Conservation (phyloP, 1,140 invertebrate species). For the Laupala kohalensis region DNA sequence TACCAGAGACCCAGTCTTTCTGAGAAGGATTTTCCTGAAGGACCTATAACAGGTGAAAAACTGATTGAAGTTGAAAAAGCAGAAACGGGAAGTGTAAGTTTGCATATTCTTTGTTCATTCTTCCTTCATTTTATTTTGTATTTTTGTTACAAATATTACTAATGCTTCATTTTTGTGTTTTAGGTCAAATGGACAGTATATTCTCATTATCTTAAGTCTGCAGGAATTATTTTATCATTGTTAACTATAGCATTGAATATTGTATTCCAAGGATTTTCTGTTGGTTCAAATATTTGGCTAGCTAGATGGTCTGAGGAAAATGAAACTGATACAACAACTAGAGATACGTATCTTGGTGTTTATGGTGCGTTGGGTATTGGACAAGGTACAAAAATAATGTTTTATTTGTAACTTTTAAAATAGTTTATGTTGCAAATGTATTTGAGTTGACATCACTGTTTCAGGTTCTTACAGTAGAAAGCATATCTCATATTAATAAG, state of each 20-base stretch:
- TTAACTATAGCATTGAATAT: conserved; percentile 71
- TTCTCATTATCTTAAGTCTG: conserved; percentile 73
- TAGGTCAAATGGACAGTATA: conserved; percentile 82
- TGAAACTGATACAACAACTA: conserved; percentile 23
- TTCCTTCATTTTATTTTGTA: conserved; percentile 6
- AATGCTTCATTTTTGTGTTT: conserved; percentile 19
- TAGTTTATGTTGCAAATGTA: too few relatives aligned
- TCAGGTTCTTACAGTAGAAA: too few relatives aligned
- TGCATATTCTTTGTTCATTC: not conserved
- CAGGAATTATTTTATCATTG: conserved; percentile 58
- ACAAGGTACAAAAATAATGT: too few relatives aligned
- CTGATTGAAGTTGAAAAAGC: conserved; percentile 79
- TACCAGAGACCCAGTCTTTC: conserved; percentile 11
- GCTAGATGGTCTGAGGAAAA: conserved; percentile 68
- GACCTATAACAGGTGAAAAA: conserved; percentile 39
- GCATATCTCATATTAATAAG: too few relatives aligned
- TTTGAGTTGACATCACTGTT: too few relatives aligned
- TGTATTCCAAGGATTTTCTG: conserved; percentile 71
- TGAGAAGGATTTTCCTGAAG: not conserved
- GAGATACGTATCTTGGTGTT: conserved; percentile 74
- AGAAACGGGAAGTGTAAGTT: conserved; percentile 76
- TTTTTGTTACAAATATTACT: conserved; percentile 4
- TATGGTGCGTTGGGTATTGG: conserved; percentile 75
- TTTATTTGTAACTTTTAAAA: too few relatives aligned
- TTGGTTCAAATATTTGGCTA: conserved; percentile 88